Evolutionary conservation across 2,797 vertebrate genomes (phyloP), one percentile per base, ranked within the genome.

Genomic region (Pogoniulus pusillus): DNA sequence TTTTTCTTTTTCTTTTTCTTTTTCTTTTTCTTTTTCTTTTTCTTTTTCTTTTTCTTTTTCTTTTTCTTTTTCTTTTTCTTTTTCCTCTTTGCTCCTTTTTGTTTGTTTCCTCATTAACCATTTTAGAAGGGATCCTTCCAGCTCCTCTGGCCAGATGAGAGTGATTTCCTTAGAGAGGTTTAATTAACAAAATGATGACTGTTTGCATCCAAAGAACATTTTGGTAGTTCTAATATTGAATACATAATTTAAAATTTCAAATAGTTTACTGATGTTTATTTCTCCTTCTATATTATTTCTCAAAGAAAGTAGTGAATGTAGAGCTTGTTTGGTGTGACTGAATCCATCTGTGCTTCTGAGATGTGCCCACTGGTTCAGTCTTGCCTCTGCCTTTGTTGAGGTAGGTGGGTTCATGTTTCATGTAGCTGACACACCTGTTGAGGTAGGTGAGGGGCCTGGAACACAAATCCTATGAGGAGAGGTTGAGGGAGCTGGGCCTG

Each of bases 31-130:
- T 13, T 30, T 29, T n/a, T 6, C 1, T 8, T 29, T 62, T 7
- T 1, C 6, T 19, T 22, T 12, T 47, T 47, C 9, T 13, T 30
- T 29, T n/a, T 6, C 1, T 8, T 29, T 62, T 7, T 1, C 6
- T n/a, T n/a, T n/a, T n/a, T n/a, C 19, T 19, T 22, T 12, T 47
- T 47, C 9, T 13, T 30, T 29, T n/a, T 6, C 1, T 8, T 29
- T 62, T 7, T 1, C 6, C 29, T 27, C 12, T 12, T 5, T 15
- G 14, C 16, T 7, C 16, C 41, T 41, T 41, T 41, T 41, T 41
- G 41, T 10, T 14, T 9, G 4, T 27, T 51, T 4, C 7, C 5
- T 10, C 22, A 16, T 68, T 62, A 51, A 32, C 20, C 79, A 4
- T 8, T 63, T 35, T 20, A 60, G 26, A 49, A 53, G 8, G 34